Conservation (phyloP, 2,888 invertebrate genomes). For the Lapara coniferarum region DNA sequence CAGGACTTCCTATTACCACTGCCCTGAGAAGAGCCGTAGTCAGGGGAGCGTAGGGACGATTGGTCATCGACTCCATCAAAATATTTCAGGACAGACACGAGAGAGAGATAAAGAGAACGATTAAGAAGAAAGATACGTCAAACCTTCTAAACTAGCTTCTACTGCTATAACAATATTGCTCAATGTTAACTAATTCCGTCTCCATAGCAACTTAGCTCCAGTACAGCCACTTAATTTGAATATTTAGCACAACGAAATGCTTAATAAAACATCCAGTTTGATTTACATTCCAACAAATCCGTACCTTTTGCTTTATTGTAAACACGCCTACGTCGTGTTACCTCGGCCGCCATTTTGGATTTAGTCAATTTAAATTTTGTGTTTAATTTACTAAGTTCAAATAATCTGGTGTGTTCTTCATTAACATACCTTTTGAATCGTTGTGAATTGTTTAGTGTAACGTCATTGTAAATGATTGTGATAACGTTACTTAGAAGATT, state of each 20-base stretch:
- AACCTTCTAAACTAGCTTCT: background rate
- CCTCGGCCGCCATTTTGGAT: conserved; percentile 47
- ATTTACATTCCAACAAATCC: conserved; percentile 80
- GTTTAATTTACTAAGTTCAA: conserved; percentile 47
- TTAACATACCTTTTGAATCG: conserved; percentile 19
- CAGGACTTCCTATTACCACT: no score
- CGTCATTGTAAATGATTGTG: background rate
- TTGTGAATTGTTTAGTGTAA: conserved; percentile 21
- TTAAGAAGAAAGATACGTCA: background rate
- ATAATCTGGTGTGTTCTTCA: conserved; percentile 26
- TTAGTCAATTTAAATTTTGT: conserved; percentile 57
- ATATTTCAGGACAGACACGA: no score
- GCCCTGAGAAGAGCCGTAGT: no score
- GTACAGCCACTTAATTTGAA: conserved; percentile 81
- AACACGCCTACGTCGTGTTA: conserved; percentile 60
- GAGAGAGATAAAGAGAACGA: no score
- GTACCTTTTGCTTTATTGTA: conserved; percentile 79
- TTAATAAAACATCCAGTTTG: conserved; percentile 83
- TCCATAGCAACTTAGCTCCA: conserved; percentile 54
- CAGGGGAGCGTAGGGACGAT: no score
- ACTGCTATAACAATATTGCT: no score
- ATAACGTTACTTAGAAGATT: no score
- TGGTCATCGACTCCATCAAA: no score
- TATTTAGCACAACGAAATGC: conserved; percentile 76
- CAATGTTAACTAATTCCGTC: conserved; percentile 32